phyloP scores from a whole-genome alignment of 2,888 invertebrate genomes.

The Napeogenes inachia region DNA sequence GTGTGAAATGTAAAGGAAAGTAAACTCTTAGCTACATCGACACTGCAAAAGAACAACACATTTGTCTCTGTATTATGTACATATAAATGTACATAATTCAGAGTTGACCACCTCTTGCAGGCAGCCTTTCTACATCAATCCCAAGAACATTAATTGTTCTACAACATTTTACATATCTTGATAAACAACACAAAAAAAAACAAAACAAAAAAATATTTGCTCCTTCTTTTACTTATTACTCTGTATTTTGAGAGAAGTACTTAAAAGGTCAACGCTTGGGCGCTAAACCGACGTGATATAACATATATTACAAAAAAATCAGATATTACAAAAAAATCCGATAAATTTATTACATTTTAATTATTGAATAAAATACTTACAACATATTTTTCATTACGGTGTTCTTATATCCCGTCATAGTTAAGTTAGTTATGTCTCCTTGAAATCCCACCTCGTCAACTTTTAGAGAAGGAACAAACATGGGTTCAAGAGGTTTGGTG shows the following conservation, averaged over 20 bases:
- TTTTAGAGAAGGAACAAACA: background rate
- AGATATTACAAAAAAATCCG: background rate
- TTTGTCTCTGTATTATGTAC: background rate
- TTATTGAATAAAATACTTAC: background rate
- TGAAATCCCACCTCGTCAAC: background rate
- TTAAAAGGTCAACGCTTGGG: too few relatives aligned
- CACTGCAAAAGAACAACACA: background rate
- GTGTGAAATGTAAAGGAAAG: background rate
- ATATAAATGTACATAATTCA: too few relatives aligned
- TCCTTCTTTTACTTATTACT: too few relatives aligned
- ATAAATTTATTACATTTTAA: background rate
- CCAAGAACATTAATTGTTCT: too few relatives aligned
- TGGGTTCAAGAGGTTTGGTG: background rate
- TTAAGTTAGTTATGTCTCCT: background rate
- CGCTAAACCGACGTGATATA: too few relatives aligned
- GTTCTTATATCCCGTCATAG: background rate
- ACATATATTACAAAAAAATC: background rate
- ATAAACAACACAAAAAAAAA: too few relatives aligned
- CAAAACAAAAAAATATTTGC: too few relatives aligned
- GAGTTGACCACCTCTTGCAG: too few relatives aligned
- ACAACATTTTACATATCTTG: too few relatives aligned
- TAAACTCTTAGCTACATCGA: background rate
- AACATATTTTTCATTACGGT: background rate
- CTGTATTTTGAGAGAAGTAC: too few relatives aligned
- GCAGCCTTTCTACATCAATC: too few relatives aligned